Percentiles rank a stretch among this genome's conserved stretches.
These are phyloP conservation scores for Ashinkailepas kermadecensis DNA, from an alignment of 2,888 invertebrate genomes.

Conservation along the genomic window DNA sequence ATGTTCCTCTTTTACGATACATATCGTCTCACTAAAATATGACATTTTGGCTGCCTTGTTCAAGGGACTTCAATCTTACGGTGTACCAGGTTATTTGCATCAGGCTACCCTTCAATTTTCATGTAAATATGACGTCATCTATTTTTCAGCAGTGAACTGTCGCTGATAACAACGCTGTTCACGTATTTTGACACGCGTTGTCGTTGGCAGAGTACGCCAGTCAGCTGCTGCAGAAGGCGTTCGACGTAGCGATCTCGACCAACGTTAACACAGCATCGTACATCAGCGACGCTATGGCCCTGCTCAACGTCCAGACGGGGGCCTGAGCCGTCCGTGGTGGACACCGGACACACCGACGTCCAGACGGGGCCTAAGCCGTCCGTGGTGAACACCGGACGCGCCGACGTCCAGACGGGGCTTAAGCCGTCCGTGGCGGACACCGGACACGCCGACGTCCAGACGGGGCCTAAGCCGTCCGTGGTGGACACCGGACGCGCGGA, in stretches of 20 bases:
- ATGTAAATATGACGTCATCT: too few species aligned
- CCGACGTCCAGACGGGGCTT: slow-evolving; percentile 49
- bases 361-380: slow-evolving; percentile 44
- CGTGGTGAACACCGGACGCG: not conserved
- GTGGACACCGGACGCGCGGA: too few species aligned
- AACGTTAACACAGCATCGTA: slow-evolving; percentile 66
- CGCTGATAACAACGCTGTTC: too few species aligned
- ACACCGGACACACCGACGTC: slow-evolving; percentile 40
- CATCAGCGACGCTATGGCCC: slow-evolving; percentile 68
- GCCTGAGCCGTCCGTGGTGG: not conserved
- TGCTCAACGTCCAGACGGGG: slow-evolving; percentile 62
- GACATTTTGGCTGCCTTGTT: too few species aligned
- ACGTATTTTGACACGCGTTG: too few species aligned
- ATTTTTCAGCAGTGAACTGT: too few species aligned
- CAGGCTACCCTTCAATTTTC: too few species aligned
- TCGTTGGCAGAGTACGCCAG: slow-evolving; percentile 62
- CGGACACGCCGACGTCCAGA: slow-evolving; percentile 49
- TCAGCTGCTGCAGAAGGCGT: slow-evolving; percentile 67
- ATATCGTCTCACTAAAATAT: too few species aligned
- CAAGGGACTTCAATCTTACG: too few species aligned
- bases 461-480: not conserved
- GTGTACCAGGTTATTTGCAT: too few species aligned
- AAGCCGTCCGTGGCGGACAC: not conserved
- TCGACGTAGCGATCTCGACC: slow-evolving; percentile 69
- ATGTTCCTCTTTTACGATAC: too few species aligned